phyloP scores from a whole-genome alignment of 2,113 vertebrate species.

The Geothlypis trichas region DNA sequence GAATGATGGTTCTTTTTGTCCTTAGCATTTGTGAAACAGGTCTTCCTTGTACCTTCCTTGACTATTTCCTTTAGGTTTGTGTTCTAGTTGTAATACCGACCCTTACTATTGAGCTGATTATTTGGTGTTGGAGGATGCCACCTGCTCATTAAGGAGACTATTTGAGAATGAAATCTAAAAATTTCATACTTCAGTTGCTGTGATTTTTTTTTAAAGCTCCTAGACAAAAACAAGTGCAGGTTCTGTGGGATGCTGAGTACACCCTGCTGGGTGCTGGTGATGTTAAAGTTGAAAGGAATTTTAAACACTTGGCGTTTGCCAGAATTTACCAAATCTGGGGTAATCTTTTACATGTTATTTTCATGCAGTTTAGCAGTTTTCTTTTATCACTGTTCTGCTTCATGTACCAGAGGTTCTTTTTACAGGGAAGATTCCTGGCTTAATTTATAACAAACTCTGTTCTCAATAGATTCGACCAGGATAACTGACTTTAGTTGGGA shows the following conservation, averaged over 20 bases:
- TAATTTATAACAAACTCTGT: constrained; percentile 18
- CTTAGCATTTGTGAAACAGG: neutral
- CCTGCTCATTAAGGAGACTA: neutral
- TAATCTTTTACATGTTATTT: neutral
- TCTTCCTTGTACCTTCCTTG: neutral
- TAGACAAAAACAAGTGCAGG: neutral
- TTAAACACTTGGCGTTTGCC: neutral
- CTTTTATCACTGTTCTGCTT: neutral
- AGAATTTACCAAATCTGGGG: neutral
- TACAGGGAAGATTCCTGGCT: neutral
- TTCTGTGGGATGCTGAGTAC: neutral
- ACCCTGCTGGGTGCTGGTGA: neutral
- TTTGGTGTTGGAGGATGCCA: neutral
- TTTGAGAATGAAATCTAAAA: neutral
- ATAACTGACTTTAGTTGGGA: constrained; percentile 1
- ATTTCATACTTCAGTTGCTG: neutral
- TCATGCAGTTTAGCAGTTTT: neutral
- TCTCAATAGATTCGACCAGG: neutral
- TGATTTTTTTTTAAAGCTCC: neutral
- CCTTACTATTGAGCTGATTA: neutral
- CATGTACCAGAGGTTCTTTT: neutral
- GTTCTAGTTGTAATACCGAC: neutral
- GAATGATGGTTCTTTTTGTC: neutral
- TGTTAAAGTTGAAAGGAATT: constrained; percentile 20
- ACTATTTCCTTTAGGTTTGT: neutral